Base-by-base conservation (phyloP, 2,797 vertebrate genomes). In the Acestrorhynchus altus region DNA sequence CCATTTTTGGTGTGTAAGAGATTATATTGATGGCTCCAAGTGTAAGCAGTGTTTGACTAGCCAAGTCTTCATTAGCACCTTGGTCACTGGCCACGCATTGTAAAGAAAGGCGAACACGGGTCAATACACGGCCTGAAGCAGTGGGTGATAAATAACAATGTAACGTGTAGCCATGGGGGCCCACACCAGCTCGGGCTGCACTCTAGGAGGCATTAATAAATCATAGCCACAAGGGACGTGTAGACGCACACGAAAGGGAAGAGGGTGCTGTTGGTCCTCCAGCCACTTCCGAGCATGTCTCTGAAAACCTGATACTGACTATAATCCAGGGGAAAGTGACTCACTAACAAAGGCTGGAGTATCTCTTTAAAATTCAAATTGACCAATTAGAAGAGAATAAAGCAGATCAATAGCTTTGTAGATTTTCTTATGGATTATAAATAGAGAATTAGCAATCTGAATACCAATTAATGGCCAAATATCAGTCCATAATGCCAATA, bases 191-290 rank as follows among this genome's bases (percentile, higher is more conserved):
- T 64, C 39, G 31, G 9, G 35, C 31, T 35, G 39, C n/a, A 35
- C 52, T 56, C 10, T 9, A 28, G 20, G 18, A 66, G 42, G 20
- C 64, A 60, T 51, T 49, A 59, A 60, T 69, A 69, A 69, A 51
- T 60, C n/a, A 76, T n/a, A 24, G 11, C 20, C 51, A 24, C 12
- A 12, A 59, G n/a, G 42, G n/a, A 57, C 63, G 59, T 39, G 47
- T 49, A 18, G 15, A 49, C 6, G 18, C 15, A 35, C 28, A 35
- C 18, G 28, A n/a, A 18, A 35, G 31, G 59, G 63, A 5, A n/a
- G 12, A 4, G 40, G 26, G 40, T 39, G 24, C 40, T 24, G 40
- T 18, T 39, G 13, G 35, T 67, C 51, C 31, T 52, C 47, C 2
- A 35, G 42, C n/a, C 31, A 40, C 47, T n/a, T 24, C 61, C n/a